Percentiles rank a stretch among this genome's conserved stretches.
phyloP scores from a whole-genome alignment of 2,113 vertebrate genomes.

The Microcebus lehilahytsara region DNA sequence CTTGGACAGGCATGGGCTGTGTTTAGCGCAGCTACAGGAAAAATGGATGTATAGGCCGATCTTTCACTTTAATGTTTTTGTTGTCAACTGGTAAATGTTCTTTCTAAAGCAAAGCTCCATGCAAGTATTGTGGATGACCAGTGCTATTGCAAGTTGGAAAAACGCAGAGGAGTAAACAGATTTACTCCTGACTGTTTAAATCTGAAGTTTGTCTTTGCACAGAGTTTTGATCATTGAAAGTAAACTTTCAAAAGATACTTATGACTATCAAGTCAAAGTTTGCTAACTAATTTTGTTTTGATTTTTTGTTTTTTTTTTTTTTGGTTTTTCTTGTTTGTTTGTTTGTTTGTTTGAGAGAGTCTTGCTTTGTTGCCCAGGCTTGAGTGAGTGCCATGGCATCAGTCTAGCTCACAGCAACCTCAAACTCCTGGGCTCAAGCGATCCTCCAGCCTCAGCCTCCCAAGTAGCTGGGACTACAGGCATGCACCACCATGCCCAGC shows the following conservation, averaged over 20 bases:
- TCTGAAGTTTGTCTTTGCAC: not conserved
- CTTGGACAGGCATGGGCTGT: not conserved
- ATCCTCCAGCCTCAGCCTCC: too few relatives aligned
- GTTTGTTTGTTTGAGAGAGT: too few relatives aligned
- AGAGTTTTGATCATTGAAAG: not conserved
- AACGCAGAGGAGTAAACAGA: not conserved
- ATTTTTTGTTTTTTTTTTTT: not conserved
- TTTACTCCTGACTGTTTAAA: not conserved
- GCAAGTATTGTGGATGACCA: not conserved
- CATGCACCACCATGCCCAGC: too few relatives aligned
- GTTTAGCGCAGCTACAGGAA: not conserved
- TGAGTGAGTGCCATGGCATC: too few relatives aligned
- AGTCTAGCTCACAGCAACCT: too few relatives aligned
- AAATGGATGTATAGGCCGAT: not conserved
- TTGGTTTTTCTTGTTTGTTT: too few relatives aligned
- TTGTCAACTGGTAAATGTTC: not conserved
- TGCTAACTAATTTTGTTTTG: not conserved
- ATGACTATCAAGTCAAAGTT: not conserved
- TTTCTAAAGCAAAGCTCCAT: not conserved
- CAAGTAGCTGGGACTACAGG: too few relatives aligned
- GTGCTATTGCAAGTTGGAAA: not conserved
- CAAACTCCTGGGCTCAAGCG: too few relatives aligned
- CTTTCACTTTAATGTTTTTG: not conserved
- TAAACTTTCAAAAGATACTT: not conserved
- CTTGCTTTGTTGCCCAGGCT: too few relatives aligned